Evolutionary conservation across 2,797 vertebrate species (phyloP).

Genomic region (Phrynocephalus guinanensis): DNA sequence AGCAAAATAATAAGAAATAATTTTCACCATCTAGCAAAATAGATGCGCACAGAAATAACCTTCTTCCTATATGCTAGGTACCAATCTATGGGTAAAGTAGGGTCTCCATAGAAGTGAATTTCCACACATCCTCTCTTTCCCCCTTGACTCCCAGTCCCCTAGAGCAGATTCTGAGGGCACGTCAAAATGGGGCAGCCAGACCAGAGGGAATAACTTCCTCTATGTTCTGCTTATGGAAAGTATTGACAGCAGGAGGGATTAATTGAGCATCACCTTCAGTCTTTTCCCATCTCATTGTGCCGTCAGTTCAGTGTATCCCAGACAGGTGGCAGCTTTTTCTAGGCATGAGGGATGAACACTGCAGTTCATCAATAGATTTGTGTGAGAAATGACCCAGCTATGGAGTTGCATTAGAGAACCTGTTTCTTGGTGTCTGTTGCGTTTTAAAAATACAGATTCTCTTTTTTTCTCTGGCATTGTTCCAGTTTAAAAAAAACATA

Average conservation of each 20-base stretch:
- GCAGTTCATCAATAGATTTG: neutral
- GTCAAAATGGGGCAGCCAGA: neutral
- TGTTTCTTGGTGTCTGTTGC: neutral
- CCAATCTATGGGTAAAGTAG: neutral
- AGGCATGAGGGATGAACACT: neutral
- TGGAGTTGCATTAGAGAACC: neutral
- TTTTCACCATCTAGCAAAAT: neutral
- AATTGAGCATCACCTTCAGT: neutral
- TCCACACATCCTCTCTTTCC: neutral
- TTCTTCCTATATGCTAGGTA: neutral
- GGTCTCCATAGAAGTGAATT: neutral
- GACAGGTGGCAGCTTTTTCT: neutral
- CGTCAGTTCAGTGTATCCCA: neutral
- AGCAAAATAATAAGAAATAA: neutral
- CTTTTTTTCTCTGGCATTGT: neutral
- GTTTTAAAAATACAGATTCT: conserved; percentile 10
- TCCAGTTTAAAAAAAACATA: too few species aligned
- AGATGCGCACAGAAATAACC: neutral
- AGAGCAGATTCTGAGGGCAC: neutral
- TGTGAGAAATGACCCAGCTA: neutral
- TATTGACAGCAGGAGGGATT: neutral
- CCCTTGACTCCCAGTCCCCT: neutral
- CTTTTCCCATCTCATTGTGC: neutral
- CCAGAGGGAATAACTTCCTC: neutral
- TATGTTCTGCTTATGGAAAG: too few species aligned